Conservation (phyloP, 2,113 vertebrate species). For the Hipposideros armiger region DNA sequence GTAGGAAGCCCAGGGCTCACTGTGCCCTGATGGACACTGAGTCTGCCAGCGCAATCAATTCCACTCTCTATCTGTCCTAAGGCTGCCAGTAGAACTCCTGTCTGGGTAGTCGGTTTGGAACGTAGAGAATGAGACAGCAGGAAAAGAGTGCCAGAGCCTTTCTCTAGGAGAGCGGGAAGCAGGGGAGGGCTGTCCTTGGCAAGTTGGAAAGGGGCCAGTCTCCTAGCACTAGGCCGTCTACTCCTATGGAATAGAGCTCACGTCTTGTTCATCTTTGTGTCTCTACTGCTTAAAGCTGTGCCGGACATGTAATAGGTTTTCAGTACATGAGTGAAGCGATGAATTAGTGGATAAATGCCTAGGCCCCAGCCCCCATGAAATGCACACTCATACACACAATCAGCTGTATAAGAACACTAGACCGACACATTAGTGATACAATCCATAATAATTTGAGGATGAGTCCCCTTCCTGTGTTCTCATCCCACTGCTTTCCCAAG, state of each 20-base stretch:
- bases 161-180: neutral
- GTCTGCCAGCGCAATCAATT: neutral
- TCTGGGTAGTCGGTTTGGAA: neutral
- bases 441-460: neutral
- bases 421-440: too few species aligned
- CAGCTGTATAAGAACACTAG: neutral
- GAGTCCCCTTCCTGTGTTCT: neutral
- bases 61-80: neutral
- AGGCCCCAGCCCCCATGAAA: neutral
- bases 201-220: neutral
- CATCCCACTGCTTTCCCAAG: neutral
- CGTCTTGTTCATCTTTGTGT: neutral
- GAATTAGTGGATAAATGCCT: neutral
- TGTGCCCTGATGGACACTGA: neutral
- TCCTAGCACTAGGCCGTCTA: neutral
- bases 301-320: neutral
- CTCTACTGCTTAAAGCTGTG: neutral
- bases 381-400: neutral
- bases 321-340: neutral
- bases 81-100: neutral
- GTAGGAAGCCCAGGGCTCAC: neutral
- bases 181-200: neutral
- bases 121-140: neutral
- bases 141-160: neutral
- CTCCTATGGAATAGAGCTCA: neutral